Percentiles rank a stretch among this genome's conserved stretches.
phyloP scores from a whole-genome alignment of 2,113 vertebrate species.

The Calonectris borealis region DNA sequence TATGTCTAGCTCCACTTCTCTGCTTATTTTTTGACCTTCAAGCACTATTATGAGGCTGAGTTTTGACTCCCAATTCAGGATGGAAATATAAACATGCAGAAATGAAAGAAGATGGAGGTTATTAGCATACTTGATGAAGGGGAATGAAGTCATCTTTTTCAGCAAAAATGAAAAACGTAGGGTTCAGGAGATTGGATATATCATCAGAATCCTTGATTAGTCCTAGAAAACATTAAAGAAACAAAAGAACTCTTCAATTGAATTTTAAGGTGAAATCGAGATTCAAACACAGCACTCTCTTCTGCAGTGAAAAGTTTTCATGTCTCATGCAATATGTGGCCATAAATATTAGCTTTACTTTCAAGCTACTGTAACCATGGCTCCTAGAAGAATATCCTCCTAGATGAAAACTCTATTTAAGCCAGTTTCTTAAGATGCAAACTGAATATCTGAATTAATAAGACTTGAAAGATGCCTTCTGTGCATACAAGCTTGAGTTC shows the following conservation, averaged over 20 bases:
- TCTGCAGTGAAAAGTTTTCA: neutral
- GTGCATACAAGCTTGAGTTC: neutral
- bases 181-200: conserved; percentile 71
- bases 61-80: neutral
- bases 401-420: neutral
- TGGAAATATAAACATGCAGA: neutral
- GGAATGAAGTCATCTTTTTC: conserved; percentile 78
- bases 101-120: neutral
- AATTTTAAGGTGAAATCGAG: neutral
- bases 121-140: conserved; percentile 72
- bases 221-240: conserved; percentile 60
- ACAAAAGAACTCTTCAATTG: neutral
- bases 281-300: neutral
- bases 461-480: neutral
- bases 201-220: conserved; percentile 75
- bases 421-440: neutral
- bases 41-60: neutral
- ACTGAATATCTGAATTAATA: neutral
- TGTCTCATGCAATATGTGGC: neutral
- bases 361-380: neutral
- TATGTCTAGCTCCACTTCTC: neutral
- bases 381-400: neutral
- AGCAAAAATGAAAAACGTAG: conserved; percentile 83
- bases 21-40: neutral
- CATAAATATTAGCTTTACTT: neutral